Evolutionary conservation across 2,888 invertebrate genomes (phyloP).

Genomic region (Drosophila nigricruria): DNA sequence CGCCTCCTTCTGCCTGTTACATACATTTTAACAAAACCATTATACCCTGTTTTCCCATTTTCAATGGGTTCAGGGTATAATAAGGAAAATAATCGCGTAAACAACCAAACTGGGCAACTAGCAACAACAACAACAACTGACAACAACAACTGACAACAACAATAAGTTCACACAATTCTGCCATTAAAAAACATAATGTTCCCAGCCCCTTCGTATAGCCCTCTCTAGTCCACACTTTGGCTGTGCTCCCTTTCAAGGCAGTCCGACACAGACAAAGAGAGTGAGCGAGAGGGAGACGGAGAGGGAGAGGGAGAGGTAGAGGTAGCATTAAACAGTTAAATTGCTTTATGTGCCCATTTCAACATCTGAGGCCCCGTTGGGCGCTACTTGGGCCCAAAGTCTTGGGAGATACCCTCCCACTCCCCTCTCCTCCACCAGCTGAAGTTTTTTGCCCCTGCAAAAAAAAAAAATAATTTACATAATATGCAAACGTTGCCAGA

Average conservation of each 20-base stretch:
- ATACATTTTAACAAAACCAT: too few relatives aligned
- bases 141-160: conserved; percentile 31
- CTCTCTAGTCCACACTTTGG: neutral
- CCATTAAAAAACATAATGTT: conserved; percentile 63
- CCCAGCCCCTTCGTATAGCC: conserved; percentile 9
- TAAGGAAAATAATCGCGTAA: conserved; percentile 70
- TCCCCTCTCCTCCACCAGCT: neutral
- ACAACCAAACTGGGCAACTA: conserved; percentile 49
- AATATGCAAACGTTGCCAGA: conserved; percentile 62
- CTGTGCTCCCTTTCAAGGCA: conserved; percentile 5
- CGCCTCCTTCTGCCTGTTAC: too few relatives aligned
- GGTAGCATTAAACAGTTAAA: conserved; percentile 72
- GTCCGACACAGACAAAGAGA: neutral
- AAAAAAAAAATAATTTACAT: conserved; percentile 77
- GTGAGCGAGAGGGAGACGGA: neutral
- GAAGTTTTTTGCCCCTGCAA: conserved; percentile 60
- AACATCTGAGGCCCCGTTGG: conserved; percentile 66
- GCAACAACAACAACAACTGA: conserved; percentile 33
- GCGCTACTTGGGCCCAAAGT: conserved; percentile 55
- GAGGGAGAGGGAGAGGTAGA: neutral
- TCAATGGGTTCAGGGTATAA: too few relatives aligned
- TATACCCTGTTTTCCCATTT: too few relatives aligned
- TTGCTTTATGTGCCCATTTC: conserved; percentile 76
- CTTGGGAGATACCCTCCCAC: neutral
- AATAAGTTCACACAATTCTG: conserved; percentile 72